phyloP scores from a whole-genome alignment of 2,888 invertebrate genomes.

The Hypomecis punctinalis region DNA sequence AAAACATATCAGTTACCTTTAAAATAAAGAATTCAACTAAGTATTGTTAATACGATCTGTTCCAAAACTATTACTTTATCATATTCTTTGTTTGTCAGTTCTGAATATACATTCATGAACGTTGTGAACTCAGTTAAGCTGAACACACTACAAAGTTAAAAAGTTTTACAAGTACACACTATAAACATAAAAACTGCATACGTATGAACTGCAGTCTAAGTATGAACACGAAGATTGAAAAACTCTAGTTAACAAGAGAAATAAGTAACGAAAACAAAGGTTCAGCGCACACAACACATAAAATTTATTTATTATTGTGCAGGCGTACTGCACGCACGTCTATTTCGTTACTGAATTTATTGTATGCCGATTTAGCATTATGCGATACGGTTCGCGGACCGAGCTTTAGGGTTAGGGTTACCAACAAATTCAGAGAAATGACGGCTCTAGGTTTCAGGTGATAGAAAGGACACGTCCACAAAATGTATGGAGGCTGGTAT shows the following conservation, averaged over 20 bases:
- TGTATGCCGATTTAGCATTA: conserved; percentile 74
- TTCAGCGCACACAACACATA: conserved; percentile 62
- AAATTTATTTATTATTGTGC: conserved; percentile 77
- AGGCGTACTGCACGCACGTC: conserved; percentile 72
- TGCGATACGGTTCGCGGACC: conserved; percentile 60
- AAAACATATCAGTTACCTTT: too few relatives aligned
- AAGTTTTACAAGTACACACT: too few relatives aligned
- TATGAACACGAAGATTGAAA: conserved; percentile 12
- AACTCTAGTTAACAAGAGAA: conserved; percentile 45
- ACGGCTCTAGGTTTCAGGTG: not conserved
- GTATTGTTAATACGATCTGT: too few relatives aligned
- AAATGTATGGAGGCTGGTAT: too few relatives aligned
- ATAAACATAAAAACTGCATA: not conserved
- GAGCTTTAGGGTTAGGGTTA: conserved; percentile 34
- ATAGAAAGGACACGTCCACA: too few relatives aligned
- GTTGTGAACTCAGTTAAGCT: too few relatives aligned
- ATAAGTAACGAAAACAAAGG: conserved; percentile 61
- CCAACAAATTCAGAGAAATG: not conserved
- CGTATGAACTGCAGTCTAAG: conserved; percentile 1
- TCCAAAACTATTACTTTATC: too few relatives aligned
- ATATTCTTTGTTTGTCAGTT: too few relatives aligned
- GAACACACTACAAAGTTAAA: too few relatives aligned
- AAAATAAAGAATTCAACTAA: too few relatives aligned
- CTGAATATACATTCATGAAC: too few relatives aligned
- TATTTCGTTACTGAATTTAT: conserved; percentile 77